Evolutionary conservation across 2,888 invertebrate species (phyloP).

Genomic region (Megalurothrips usitatus): DNA sequence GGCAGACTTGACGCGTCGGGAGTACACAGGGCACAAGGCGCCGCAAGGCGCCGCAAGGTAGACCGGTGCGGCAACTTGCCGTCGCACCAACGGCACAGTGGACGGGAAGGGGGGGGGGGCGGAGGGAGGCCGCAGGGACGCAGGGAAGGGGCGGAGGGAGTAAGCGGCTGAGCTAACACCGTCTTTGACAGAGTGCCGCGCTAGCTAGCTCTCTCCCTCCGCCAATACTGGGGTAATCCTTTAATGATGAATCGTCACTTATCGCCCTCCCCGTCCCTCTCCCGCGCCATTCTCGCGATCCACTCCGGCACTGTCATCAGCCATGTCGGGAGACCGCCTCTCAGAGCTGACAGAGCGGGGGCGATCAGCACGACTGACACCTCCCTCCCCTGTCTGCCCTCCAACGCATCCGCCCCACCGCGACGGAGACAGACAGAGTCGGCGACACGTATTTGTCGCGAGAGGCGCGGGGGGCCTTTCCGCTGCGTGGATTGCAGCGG

Average conservation of each 20-base stretch:
- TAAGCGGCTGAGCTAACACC: background rate
- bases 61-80: background rate
- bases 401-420: too few species aligned
- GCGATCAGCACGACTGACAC: too few species aligned
- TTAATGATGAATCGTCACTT: conserved; percentile 8
- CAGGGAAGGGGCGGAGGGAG: background rate
- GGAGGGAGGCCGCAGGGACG: background rate
- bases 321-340: too few species aligned
- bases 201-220: conserved; percentile 29
- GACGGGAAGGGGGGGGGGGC: background rate
- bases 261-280: conserved; percentile 13
- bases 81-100: background rate
- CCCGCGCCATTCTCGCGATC: conserved; percentile 29
- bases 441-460: too few species aligned
- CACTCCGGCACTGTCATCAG: background rate
- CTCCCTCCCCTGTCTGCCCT: too few species aligned
- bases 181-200: background rate
- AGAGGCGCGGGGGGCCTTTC: too few species aligned
- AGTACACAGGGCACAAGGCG: background rate
- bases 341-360: too few species aligned
- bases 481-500: too few species aligned
- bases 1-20: too few species aligned
- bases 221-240: background rate
- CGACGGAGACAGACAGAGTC: too few species aligned
- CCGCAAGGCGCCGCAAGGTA: background rate